A percentile compares a stretch with the other conserved stretches of the same genome.
phyloP scores from a whole-genome alignment of 1,140 invertebrate species.

The Olivierus martensii region DNA sequence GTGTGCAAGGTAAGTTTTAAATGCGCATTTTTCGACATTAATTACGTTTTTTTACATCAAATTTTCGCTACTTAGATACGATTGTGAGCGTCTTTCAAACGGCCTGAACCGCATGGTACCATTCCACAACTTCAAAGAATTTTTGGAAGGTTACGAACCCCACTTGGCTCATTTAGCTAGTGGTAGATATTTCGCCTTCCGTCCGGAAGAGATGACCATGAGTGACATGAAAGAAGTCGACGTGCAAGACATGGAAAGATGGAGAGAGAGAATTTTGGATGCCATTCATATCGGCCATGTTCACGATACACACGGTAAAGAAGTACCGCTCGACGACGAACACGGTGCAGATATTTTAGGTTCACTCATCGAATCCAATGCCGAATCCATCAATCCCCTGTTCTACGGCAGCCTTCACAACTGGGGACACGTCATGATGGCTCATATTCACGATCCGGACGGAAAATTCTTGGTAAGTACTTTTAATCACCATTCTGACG shows the following conservation, averaged over 20 bases:
- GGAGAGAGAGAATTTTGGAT: slow-evolving; percentile 16
- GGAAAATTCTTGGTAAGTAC: slow-evolving; percentile 22
- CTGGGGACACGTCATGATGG: slow-evolving; percentile 37
- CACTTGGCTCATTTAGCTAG: slow-evolving; percentile 41
- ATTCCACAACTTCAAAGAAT: slow-evolving; percentile 16
- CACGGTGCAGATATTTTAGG: slow-evolving; percentile 36
- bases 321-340: slow-evolving; percentile 5
- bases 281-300: slow-evolving; percentile 14
- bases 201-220: slow-evolving; percentile 36
- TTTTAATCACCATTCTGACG: neutral
- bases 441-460: slow-evolving; percentile 55
- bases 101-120: slow-evolving; percentile 11
- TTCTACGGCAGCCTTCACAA: slow-evolving; percentile 34
- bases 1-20: slow-evolving; percentile 34
- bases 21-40: no score
- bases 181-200: slow-evolving; percentile 44
- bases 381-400: slow-evolving; percentile 31
- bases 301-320: slow-evolving; percentile 5
- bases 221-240: slow-evolving; percentile 30
- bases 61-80: slow-evolving; percentile 1
- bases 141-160: slow-evolving; percentile 43
- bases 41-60: no score
- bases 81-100: slow-evolving; percentile 26
- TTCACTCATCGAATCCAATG: slow-evolving; percentile 39
- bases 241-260: slow-evolving; percentile 32